Evolutionary conservation across 2,888 invertebrate species (phyloP), one percentile per base, ranked within the genome.

Genomic region (Lottia scabra): DNA sequence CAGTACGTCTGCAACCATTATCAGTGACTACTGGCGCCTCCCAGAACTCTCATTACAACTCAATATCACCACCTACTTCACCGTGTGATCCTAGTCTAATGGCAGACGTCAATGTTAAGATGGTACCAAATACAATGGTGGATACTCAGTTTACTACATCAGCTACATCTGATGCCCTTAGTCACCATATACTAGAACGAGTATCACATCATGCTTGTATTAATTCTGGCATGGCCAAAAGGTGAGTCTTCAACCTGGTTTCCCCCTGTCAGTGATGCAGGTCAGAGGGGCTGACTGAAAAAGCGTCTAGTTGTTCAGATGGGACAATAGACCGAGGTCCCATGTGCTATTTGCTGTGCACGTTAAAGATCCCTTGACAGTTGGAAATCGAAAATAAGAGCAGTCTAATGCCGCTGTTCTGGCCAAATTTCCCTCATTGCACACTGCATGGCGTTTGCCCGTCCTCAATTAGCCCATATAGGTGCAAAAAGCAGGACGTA

Each of bases 131-230:
- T 16, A 63, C 68, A 1, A 68, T 70, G 13, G 62, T 72, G n/a
- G 62, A 73, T 43, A 68, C 68, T 45, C 73, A 23, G 79, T 80
- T 67, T 73, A 77, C 23, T 78, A 78, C 44, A 72, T 80, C 77
- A 26, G 74, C 74, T 38, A 78, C 81, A 44, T 76, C 75, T 23
- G 63, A 74, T 44, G 76, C 78, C 6, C 71, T 84, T 30, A 78
- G 80, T 64, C 72, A 77, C 8, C 80, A 81, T 43, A 74, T 87
- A 19, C 74, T 83, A 62, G 84, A 87, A 66, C 80, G 84, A 68
- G 93, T 93, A 69, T 94, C 94, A 94, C 94, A 94, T 90, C 94
- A 95, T 89, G 93, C 93, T 87, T 83, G 84, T 69, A 91, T 93
- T 73, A 91, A 82, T 16, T 75, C 82, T 10, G 81, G 81, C n/a